phyloP scores from a whole-genome alignment of 2,888 invertebrate species.

The Entomobrya proxima region DNA sequence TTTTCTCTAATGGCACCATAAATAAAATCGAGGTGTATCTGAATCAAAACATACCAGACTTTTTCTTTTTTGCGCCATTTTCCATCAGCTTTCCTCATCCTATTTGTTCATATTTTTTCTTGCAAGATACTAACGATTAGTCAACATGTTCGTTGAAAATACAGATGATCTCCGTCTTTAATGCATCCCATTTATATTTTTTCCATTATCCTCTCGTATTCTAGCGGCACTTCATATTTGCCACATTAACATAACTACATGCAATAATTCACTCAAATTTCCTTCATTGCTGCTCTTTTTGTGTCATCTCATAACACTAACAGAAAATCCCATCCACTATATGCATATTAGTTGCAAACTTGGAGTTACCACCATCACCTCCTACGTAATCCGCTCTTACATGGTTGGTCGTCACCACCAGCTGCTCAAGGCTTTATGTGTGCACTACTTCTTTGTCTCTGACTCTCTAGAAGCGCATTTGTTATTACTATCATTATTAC shows the following conservation, averaged over 20 bases:
- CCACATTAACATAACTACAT: slow-evolving; percentile 49
- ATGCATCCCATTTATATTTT: slow-evolving; percentile 43
- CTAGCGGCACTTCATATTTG: slow-evolving; percentile 51
- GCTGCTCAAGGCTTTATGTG: slow-evolving; percentile 8
- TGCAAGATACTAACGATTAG: background rate
- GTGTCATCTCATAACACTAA: background rate
- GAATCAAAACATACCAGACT: background rate
- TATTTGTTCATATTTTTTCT: background rate
- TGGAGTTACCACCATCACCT: background rate
- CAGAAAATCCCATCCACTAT: background rate
- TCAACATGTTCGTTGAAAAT: background rate
- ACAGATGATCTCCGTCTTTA: slow-evolving; percentile 4
- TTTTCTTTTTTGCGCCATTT: background rate
- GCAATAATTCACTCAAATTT: slow-evolving; percentile 39
- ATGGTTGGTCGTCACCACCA: slow-evolving; percentile 14
- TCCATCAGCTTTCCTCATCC: background rate
- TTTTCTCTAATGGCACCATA: background rate
- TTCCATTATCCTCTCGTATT: slow-evolving; percentile 6
- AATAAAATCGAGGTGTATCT: background rate
- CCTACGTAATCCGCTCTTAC: slow-evolving; percentile 20
- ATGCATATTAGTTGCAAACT: background rate
- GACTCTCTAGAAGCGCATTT: slow-evolving; percentile 10
- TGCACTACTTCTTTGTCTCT: slow-evolving; percentile 17
- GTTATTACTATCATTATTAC: slow-evolving; percentile 6
- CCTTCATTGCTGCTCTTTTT: background rate